These are phyloP conservation scores for Drosophila orosa DNA, from an alignment of 1,140 invertebrate genomes.

Conservation along the genomic window DNA sequence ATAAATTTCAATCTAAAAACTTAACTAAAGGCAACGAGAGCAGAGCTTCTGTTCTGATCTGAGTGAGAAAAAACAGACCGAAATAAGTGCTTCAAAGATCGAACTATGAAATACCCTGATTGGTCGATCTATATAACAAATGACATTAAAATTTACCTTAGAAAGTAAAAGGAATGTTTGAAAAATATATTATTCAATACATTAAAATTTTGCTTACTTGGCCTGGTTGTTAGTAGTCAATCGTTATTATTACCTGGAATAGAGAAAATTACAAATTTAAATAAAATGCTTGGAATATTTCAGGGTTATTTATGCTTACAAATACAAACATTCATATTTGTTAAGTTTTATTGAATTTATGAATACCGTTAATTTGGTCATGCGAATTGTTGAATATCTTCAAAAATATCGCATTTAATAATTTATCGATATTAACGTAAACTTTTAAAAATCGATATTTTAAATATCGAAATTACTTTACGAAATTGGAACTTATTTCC, in stretches of 20 bases:
- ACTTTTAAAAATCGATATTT: too few relatives aligned
- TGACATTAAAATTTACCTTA: background rate
- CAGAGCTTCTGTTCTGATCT: constrained; percentile 58
- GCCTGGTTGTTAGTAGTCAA: background rate
- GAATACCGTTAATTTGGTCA: too few relatives aligned
- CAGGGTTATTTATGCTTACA: too few relatives aligned
- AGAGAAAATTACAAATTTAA: background rate
- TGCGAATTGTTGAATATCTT: too few relatives aligned
- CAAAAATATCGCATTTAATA: too few relatives aligned
- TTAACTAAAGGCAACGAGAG: constrained; percentile 71
- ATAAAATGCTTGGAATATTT: too few relatives aligned
- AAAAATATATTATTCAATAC: background rate
- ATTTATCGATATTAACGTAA: too few relatives aligned
- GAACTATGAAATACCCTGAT: constrained; percentile 13
- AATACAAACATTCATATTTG: too few relatives aligned
- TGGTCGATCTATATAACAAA: background rate
- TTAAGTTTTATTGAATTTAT: too few relatives aligned
- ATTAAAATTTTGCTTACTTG: background rate
- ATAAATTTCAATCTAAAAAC: constrained; percentile 81
- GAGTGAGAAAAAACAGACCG: constrained; percentile 19
- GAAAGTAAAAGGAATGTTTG: background rate
- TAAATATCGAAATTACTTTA: too few relatives aligned
- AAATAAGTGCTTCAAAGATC: too few relatives aligned
- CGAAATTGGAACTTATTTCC: background rate
- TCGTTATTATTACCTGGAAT: background rate